A percentile compares a stretch with the other conserved stretches of the same genome.
These are phyloP conservation scores for Psix sp. DNA, from an alignment of 1,140 invertebrate species.

Conservation along the genomic window DNA sequence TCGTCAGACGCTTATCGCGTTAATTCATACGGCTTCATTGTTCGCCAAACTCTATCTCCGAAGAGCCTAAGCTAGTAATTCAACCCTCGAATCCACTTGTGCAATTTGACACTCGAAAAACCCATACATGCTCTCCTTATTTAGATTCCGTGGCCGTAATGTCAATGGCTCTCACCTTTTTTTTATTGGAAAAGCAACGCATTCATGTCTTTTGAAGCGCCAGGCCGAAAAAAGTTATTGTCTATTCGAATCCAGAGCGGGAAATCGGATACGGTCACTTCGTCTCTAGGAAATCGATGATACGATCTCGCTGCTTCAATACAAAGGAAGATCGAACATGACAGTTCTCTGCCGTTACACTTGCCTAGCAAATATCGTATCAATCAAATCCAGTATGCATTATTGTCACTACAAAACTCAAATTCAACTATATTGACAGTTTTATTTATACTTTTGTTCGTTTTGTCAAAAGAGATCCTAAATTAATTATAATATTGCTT, in stretches of 20 bases:
- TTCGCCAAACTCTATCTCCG: constrained; percentile 35
- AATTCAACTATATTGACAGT: constrained; percentile 11
- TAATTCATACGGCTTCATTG: constrained; percentile 58
- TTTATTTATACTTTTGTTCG: constrained; percentile 11
- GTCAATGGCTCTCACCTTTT: constrained; percentile 43
- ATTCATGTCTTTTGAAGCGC: constrained; percentile 29
- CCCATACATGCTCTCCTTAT: constrained; percentile 52
- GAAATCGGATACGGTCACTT: constrained; percentile 55
- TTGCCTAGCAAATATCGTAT: constrained; percentile 40
- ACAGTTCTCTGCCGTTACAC: constrained; percentile 46
- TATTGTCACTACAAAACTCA: constrained; percentile 7
- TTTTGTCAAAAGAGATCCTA: neutral
- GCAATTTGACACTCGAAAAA: constrained; percentile 57
- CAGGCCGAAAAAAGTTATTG: constrained; percentile 27
- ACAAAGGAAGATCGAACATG: constrained; percentile 49
- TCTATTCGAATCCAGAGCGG: constrained; percentile 29
- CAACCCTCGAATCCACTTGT: constrained; percentile 50
- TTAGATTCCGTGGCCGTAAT: constrained; percentile 38
- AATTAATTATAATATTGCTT: too few relatives aligned
- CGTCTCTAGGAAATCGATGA: constrained; percentile 46
- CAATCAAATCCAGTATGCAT: constrained; percentile 37
- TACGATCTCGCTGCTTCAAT: constrained; percentile 37
- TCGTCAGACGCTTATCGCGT: constrained; percentile 52
- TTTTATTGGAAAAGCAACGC: constrained; percentile 38
- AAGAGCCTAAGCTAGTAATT: constrained; percentile 39